Evolutionary conservation across 2,113 vertebrate species (phyloP), one percentile per base, ranked within the genome.

Genomic region (Lasiurus cinereus): DNA sequence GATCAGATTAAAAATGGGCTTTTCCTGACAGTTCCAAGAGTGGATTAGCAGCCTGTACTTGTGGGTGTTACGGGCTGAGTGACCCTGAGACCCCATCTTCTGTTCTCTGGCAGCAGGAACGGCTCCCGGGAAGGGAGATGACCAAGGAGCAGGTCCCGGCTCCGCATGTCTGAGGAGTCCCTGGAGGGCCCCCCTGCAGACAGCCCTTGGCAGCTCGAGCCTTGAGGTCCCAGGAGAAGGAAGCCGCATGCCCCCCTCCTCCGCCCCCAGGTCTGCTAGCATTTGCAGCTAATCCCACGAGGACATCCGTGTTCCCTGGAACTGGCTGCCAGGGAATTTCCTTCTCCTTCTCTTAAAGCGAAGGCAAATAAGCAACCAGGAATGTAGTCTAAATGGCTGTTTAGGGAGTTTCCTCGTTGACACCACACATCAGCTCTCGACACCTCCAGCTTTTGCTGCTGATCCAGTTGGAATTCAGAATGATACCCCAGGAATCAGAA

Each of bases 391-490:
- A 64, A 18, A 80, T 87, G 88, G 84, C 78, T 54, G 36, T 83
- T 82, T 79, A 93, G 95, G 94, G 97, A 97, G 76, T 96, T 96
- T 97, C 97, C 97, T 96, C 50, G 16, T 36, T 79, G 78, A 83
- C 66, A 29, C 77, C 78, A 90, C 80, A 77, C 21, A 72, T 56
- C 10, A 77, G 83, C 48, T 62, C 36, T 69, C 72, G 33, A 43
- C 24, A 46, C 79, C 70, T 92, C 69, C 66, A 36, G 27, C 82
- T 85, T 54, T 14, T 46, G 16, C 59, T 52, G 79, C 16, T 77
- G 90, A 84, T 92, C 48, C 73, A 66, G 13, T 48, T 94, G 92
- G 80, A 93, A 90, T 92, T 92, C 62, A 79, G 36, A 94, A 74
- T 14, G 64, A 48, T 87, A 74, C 43, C 73, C 83, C 74, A 86